Evolutionary conservation across 2,797 vertebrate species (phyloP), one percentile per base, ranked within the genome.

Genomic region (Lophius americanus): DNA sequence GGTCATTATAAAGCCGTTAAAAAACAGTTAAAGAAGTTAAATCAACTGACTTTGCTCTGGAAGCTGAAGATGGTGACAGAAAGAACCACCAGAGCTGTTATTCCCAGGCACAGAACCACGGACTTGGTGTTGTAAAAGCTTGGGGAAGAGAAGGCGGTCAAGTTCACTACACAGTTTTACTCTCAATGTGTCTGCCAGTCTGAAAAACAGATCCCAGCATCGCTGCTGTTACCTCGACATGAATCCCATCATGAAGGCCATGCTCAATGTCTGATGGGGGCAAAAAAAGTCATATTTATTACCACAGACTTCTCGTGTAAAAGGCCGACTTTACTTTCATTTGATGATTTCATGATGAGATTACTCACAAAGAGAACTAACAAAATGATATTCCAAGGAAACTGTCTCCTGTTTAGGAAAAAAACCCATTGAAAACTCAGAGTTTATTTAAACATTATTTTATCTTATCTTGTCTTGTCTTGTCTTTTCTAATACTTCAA

Each of bases 111-210:
- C 78, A 98, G 85, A 9, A 96, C 75, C 74, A 98, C 96, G 0
- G 97, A 97, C 9, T 91, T 97, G 60, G 96, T 98, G 82, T 97
- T 94, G 91, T 98, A 99, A 83, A 95, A 98, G 68, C 97, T 99
- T 91, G 7, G 62, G 59, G 50, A 54, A 38, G 36, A 68, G 14
- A 68, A 23, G 52, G 6, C 7, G 52, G 42, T 50, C n/a, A 53
- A 11, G 35, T 13, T 59, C 5, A 32, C 3, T 2, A 4, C 36
- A 42, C 2, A 39, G 8, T 50, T 75, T 63, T 14, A 51, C 4
- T 46, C 43, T 38, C 9, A 42, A 32, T 1, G 1, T 55, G 23
- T 43, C 5, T 37, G 2, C 51, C 10, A 51, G n/a, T 8, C 39
- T 2, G 14, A 9, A 11, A 8, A n/a, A 38, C 2, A 39, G 3